Evolutionary conservation across 2,888 invertebrate species (phyloP), one percentile per base, ranked within the genome.

Genomic region (Heliconius aoede): DNA sequence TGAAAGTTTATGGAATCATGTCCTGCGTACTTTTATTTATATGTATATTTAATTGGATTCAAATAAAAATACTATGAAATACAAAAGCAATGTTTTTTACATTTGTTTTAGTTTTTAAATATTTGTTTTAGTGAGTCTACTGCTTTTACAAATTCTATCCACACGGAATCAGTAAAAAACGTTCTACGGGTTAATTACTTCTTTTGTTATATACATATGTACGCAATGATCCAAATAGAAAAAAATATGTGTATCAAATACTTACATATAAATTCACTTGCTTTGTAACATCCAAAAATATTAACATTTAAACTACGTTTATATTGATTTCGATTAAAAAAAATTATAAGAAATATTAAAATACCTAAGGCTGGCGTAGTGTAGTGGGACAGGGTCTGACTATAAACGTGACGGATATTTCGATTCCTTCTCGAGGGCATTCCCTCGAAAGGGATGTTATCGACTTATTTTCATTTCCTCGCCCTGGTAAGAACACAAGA

Each of bases 81-180:
- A 55, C n/a, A 55, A 55, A 55, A 3, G 9, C 4, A 1, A 3
- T 55, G 8, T 55, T 55, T 55, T 55, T 9, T 0, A n/a, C 21
- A 55, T 55, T n/a, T 21, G 9, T n/a, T 55, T 55, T 55, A 46
- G 46, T 55, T 55, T n/a, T n/a, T n/a, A 55, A 55, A 55, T 55
- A 55, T 55, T 55, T n/a, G n/a, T 55, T 55, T 21, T 55, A 55
- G 55, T 55, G 32, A 64, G 32, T 36, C 36, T 64, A 24, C 36
- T 24, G 65, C 24, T 65, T 65, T 64, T 65, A 24, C 36, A 65
- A 65, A 36, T 24, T 65, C 65, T 28, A 65, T 65, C 36, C 65
- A 65, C 15, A 32, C 36, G 13, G 64, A n/a, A 64, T 64, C 64
- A 64, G 64, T 32, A 64, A 64, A 64, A 64, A 64, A 24, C 11